Evolutionary conservation across 2,797 vertebrate genomes (phyloP), one percentile per base, ranked within the genome.

Genomic region (Cygnus olor): DNA sequence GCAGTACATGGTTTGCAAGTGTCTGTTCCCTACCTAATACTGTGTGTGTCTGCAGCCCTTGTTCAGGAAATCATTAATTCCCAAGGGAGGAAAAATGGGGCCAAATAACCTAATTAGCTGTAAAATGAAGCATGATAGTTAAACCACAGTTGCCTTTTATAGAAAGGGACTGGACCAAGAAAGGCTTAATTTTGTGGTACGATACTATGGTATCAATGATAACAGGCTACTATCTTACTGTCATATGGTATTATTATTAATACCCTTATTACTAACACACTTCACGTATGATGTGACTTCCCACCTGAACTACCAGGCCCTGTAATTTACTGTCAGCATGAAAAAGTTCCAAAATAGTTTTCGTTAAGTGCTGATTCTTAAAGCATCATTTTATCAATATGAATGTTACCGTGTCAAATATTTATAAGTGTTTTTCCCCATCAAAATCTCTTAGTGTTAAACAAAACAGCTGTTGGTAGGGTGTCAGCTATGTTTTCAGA

Each of bases 81-180:
- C 19, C 85, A 9, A 10, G 77, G 69, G 38, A 93, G 47, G 28
- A 87, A 80, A 40, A 85, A 91, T 49, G 51, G 51, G 70, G 45
- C 11, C 80, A 94, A 89, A 84, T 89, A 88, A 88, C 45, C 36
- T 74, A 93, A 71, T 76, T 91, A 89, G 49, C 34, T 93, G 56
- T 6, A 88, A 81, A 74, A 65, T 32, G 28, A 93, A 91, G 45
- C 9, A 38, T 63, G 49, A 45, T 45, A 7, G 12, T 49, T 92
- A 72, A 95, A 85, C 27, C 45, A 68, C 2, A 1, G 14, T 80
- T 58, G 32, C 30, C 47, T 90, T 73, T 60, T 24, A 82, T 47
- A 93, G 47, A 87, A 94, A 87, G 11, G 25, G 22, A 57, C 3
- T 70, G 24, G 21, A 63, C 16, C 61, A 34, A 85, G 40, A 79